Evolutionary conservation across 2,888 invertebrate genomes (phyloP).

Genomic region (Corythucha ciliata): DNA sequence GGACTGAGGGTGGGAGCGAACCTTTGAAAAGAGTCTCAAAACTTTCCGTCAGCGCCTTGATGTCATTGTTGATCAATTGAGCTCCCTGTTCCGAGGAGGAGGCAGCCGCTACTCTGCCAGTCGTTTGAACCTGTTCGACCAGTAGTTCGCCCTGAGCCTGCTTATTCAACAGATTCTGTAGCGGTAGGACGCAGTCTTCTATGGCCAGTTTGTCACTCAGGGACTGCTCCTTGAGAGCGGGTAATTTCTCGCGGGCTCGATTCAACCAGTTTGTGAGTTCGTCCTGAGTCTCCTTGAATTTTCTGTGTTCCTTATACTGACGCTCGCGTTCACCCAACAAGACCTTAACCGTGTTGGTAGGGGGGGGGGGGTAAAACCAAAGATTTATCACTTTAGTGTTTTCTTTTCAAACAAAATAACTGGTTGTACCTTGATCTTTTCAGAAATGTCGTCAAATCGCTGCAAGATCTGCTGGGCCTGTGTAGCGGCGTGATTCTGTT

Average conservation of each 20-base stretch:
- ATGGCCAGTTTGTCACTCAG: slow-evolving; percentile 79
- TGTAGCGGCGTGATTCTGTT: slow-evolving; percentile 70
- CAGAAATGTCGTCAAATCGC: slow-evolving; percentile 69
- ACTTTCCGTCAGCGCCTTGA: slow-evolving; percentile 71
- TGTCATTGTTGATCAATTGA: slow-evolving; percentile 71
- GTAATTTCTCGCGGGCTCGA: slow-evolving; percentile 79
- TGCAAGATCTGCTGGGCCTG: slow-evolving; percentile 78
- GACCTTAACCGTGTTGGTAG: slow-evolving; percentile 42
- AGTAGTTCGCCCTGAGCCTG: slow-evolving; percentile 73
- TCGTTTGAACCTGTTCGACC: slow-evolving; percentile 76
- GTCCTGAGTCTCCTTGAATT: slow-evolving; percentile 85
- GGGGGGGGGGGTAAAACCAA: not conserved
- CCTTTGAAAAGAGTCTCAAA: slow-evolving; percentile 69
- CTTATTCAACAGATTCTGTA: slow-evolving; percentile 75
- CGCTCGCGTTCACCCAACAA: slow-evolving; percentile 69
- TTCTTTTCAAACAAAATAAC: not conserved
- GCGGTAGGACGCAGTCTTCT: slow-evolving; percentile 78
- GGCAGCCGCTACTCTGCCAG: slow-evolving; percentile 75
- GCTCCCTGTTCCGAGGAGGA: slow-evolving; percentile 74
- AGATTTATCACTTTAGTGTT: not conserved
- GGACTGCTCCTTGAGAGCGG: slow-evolving; percentile 72
- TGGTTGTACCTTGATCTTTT: slow-evolving; percentile 55
- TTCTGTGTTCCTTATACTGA: slow-evolving; percentile 76
- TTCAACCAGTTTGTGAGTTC: slow-evolving; percentile 82
- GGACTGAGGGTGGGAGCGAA: not conserved